Conservation (phyloP, 2,113 vertebrate genomes). For the Heterocephalus glaber region DNA sequence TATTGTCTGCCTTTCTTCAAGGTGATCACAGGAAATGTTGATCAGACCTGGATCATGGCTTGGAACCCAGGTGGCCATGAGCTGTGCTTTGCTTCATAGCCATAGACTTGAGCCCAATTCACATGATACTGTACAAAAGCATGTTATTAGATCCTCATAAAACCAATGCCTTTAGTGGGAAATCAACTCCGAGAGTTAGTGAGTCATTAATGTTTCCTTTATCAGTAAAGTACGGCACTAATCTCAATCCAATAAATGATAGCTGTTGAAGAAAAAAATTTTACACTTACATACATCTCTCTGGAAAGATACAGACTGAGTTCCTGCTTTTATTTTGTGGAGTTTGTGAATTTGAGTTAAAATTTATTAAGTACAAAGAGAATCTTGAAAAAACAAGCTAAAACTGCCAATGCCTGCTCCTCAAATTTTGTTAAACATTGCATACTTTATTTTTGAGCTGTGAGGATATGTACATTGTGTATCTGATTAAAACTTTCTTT, state of each 20-base stretch:
- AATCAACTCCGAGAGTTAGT: conserved; percentile 29
- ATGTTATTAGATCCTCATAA: background rate
- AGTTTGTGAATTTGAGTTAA: conserved; percentile 61
- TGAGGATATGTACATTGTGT: background rate
- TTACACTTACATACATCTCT: background rate
- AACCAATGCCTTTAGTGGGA: conserved; percentile 12
- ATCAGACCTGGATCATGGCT: background rate
- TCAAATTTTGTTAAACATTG: conserved; percentile 46
- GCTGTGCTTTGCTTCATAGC: background rate
- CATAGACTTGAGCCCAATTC: background rate
- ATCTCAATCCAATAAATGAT: background rate
- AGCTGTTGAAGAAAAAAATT: background rate
- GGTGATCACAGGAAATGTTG: background rate
- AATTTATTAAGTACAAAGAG: conserved; percentile 45
- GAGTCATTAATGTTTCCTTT: conserved; percentile 4
- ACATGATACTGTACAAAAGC: background rate
- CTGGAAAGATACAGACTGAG: background rate
- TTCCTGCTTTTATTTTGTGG: conserved; percentile 30
- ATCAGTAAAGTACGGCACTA: background rate
- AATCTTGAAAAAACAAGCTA: conserved; percentile 57
- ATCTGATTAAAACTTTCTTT: conserved; percentile 59
- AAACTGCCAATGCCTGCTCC: conserved; percentile 38
- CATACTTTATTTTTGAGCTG: conserved; percentile 48
- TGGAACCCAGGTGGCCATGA: background rate
- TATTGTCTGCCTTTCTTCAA: background rate